Conservation (phyloP, 2,797 vertebrate species). For the Ptychobarbus kaznakovi region DNA sequence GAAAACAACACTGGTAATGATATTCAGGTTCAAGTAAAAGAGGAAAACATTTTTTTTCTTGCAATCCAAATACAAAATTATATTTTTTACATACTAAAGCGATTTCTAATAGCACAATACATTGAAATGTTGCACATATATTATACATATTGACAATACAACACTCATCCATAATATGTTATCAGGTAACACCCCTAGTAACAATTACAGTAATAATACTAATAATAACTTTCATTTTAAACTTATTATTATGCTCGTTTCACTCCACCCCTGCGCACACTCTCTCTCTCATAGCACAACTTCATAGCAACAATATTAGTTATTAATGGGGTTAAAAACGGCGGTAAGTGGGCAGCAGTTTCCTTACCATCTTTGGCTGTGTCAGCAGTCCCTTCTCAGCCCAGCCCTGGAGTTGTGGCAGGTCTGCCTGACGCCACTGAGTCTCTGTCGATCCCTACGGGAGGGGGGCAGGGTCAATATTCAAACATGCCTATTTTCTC, state of each 20-base stretch:
- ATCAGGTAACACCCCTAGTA: constrained; percentile 10
- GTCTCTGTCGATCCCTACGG: constrained; percentile 87
- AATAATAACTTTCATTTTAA: neutral
- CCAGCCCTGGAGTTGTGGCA: constrained; percentile 89
- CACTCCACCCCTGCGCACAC: constrained; percentile 30
- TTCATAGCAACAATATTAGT: constrained; percentile 40
- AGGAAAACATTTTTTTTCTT: neutral
- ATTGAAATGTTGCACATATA: constrained; percentile 23
- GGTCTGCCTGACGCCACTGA: constrained; percentile 89
- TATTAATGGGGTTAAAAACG: constrained; percentile 63
- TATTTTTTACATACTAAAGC: neutral
- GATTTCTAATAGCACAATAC: neutral
- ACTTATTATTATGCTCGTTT: neutral
- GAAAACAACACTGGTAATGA: constrained; percentile 35
- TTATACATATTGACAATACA: constrained; percentile 29
- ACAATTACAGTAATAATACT: constrained; percentile 9
- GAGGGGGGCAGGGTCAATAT: constrained; percentile 78
- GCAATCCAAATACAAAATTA: neutral
- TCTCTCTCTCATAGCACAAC: constrained; percentile 43
- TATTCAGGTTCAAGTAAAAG: constrained; percentile 23
- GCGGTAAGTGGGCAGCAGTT: constrained; percentile 66
- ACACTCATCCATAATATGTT: constrained; percentile 4
- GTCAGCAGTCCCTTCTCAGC: constrained; percentile 89
- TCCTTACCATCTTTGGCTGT: constrained; percentile 90
- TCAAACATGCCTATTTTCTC: constrained; percentile 70